A percentile compares a stretch with the other conserved stretches of the same genome.
These are phyloP conservation scores for Armadillidium nasatum DNA, from an alignment of 1,140 invertebrate genomes.

Conservation along the genomic window DNA sequence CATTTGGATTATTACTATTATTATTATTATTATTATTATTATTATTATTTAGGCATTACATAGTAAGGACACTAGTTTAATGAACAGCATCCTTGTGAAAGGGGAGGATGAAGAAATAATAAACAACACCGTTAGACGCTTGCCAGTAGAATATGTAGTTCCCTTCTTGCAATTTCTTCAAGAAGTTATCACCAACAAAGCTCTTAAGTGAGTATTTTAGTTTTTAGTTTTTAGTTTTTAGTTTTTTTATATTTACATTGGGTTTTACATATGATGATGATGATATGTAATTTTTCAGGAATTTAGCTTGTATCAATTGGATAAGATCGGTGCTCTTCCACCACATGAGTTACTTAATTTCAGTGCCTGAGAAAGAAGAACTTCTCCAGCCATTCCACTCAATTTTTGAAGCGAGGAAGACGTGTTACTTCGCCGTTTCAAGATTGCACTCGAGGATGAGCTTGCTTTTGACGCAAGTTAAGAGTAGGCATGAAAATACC, in stretches of 20 bases:
- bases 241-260: no score
- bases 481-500: background rate
- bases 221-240: no score
- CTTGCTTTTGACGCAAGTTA: constrained; percentile 1
- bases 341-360: background rate
- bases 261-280: no score
- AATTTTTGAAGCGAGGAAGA: background rate
- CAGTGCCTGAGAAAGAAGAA: background rate
- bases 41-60: background rate
- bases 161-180: background rate
- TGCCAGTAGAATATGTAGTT: background rate
- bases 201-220: background rate
- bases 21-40: background rate
- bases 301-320: background rate
- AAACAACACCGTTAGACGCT: background rate
- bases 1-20: no score
- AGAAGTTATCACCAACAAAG: background rate
- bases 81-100: background rate
- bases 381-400: background rate
- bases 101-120: background rate
- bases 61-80: background rate
- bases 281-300: background rate
- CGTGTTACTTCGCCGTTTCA: background rate
- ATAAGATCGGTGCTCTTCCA: background rate
- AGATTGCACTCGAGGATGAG: background rate